Evolutionary conservation across 2,797 vertebrate genomes (phyloP), one percentile per base, ranked within the genome.

Genomic region (Yasuhikotakia modesta): DNA sequence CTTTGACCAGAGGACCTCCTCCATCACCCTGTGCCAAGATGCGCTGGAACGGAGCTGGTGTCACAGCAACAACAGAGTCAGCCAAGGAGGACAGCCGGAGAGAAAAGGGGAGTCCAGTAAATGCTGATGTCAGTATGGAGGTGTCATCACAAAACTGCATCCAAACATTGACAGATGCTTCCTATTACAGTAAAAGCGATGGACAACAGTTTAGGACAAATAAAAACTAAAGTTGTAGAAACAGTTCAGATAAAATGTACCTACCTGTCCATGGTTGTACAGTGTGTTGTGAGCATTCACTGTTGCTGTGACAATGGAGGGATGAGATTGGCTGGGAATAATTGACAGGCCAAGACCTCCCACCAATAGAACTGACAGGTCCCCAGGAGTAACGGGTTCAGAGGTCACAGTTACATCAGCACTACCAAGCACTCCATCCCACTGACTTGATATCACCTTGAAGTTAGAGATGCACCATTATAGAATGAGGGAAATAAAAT

Each of bases 121-220:
- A 94, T 16, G 86, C 85, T 21, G 91, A 89, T 17, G 93, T 86
- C n/a, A 88, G 86, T 43, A 85, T 83, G 45, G 91, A 84, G 0
- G 90, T 87, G 78, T 91, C 91, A 0, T 94, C 92, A 7, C 87
- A 85, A 78, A 93, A 94, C 88, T 93, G 92, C 50, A 94, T 87
- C 92, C 92, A 93, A 5, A 92, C 45, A 16, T 88, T 93, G 64
- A 91, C 55, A 17, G 90, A 89, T 0, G 91, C 93, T 75, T 93
- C 93, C 93, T 94, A 21, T 48, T 53, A 65, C 45, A 71, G 16
- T n/a, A 4, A 19, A 55, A 14, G 13, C 0, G 10, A 27, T 45
- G 4, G 60, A 27, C 14, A 60, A 67, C 14, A 67, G 13, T 64
- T 8, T 10, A 43, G 39, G 39, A 39, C 11, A 35, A 45, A 14